Evolutionary conservation across 2,113 vertebrate species (phyloP), one percentile per base, ranked within the genome.

Genomic region (Pangasianodon hypophthalmus): DNA sequence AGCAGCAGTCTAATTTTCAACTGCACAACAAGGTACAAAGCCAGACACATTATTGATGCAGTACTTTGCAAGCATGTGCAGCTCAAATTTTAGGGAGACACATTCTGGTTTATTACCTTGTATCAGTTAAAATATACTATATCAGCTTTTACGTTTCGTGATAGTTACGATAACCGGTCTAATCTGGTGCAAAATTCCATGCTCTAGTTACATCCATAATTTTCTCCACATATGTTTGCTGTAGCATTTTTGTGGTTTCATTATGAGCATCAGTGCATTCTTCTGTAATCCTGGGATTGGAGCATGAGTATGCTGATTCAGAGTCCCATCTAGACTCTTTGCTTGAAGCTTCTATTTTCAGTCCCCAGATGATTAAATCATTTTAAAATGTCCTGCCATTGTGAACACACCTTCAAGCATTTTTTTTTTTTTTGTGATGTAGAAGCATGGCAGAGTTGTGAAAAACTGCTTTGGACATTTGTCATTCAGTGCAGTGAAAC

Each of bases 1-100:
- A 91, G 92, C 93, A 94, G 86, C 84, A 91, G 84, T 83, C 85
- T 90, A 89, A 92, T 93, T 92, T 91, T 87, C 88, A 86, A 77
- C 85, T 77, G 32, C 58, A 85, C 62, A 37, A 84, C 86, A 85
- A 41, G 90, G 84, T 84, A 88, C 85, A 54, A 83, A 91, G 87
- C 75, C 80, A 85, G 88, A 87, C 86, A 90, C 75, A 83, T 87
- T 87, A 54, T 88, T 64, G 73, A 87, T 88, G 67, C 73, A 32
- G 62, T 32, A 29, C n/a, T 64, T 71, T 3, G 14, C 14, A 54
- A 26, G 77, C 21, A 58, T 24, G n/a, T 83, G 41, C 52, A 58
- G 56, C 41, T 62, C 37, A 46, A n/a, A 46, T 21, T 6, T 44
- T 10, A 9, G 71, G 6, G 7, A 21, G 24, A 62, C 37, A 26